A percentile compares a stretch with the other conserved stretches of the same genome.
Conservation (phyloP, 2,113 vertebrate species). For the Sphaerodactylus townsendi region DNA sequence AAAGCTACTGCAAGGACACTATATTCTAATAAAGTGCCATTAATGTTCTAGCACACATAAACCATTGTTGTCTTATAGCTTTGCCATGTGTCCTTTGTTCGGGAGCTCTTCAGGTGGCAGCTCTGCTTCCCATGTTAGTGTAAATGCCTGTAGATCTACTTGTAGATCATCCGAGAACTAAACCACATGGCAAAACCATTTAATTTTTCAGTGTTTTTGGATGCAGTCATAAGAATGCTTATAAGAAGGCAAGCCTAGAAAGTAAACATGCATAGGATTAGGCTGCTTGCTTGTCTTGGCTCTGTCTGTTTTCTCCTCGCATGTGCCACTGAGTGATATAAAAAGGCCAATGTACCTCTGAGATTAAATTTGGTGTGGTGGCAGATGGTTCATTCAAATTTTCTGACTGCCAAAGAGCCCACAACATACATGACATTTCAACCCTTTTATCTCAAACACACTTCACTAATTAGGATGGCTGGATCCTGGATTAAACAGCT, state of each 20-base stretch:
- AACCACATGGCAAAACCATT: too few relatives aligned
- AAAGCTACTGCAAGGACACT: too few relatives aligned
- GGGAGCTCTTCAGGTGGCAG: not conserved
- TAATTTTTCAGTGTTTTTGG: not conserved
- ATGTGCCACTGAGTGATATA: not conserved
- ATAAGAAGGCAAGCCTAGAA: not conserved
- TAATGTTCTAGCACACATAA: too few relatives aligned
- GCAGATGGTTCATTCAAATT: conserved; percentile 6
- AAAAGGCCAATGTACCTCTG: not conserved
- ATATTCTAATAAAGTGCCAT: too few relatives aligned
- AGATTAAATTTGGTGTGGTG: conserved; percentile 6
- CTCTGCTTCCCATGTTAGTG: not conserved
- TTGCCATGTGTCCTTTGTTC: not conserved
- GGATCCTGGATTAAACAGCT: conserved; percentile 16
- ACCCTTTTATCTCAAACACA: conserved; percentile 28
- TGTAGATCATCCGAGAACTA: too few relatives aligned
- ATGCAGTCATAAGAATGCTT: not conserved
- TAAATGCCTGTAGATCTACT: too few relatives aligned
- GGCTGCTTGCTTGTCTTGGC: not conserved
- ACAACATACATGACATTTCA: not conserved
- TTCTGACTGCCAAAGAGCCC: not conserved
- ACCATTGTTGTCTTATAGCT: not conserved
- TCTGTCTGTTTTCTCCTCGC: not conserved
- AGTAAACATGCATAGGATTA: not conserved
- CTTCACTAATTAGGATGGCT: conserved; percentile 6